Evolutionary conservation across 2,888 invertebrate genomes (phyloP).

Genomic region (Galerucella calmariensis): DNA sequence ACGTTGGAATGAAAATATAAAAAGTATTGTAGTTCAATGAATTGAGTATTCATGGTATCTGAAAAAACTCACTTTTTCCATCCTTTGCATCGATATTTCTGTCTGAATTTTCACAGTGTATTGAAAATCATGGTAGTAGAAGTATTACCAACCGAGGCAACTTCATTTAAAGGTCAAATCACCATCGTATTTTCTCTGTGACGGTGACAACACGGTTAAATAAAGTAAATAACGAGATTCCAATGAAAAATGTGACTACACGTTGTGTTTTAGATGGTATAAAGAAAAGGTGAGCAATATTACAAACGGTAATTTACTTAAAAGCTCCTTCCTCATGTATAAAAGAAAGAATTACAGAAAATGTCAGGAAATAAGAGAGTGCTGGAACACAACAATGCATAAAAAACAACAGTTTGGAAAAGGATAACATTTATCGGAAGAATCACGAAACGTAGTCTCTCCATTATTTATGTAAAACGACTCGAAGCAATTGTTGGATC

Average conservation of each 20-base stretch:
- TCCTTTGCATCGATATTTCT: too few species aligned
- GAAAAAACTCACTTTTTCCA: too few species aligned
- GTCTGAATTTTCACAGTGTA: too few species aligned
- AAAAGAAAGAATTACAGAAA: constrained; percentile 44
- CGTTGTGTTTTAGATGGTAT: constrained; percentile 26
- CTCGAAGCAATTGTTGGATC: constrained; percentile 52
- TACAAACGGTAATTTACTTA: constrained; percentile 50
- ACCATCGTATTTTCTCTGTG: not conserved
- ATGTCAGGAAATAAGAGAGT: constrained; percentile 48
- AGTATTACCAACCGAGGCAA: too few species aligned
- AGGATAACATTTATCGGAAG: constrained; percentile 50
- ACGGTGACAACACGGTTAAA: not conserved
- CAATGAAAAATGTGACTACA: constrained; percentile 26
- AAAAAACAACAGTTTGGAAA: constrained; percentile 44
- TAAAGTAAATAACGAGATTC: not conserved
- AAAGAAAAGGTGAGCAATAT: constrained; percentile 37
- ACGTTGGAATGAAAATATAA: too few species aligned
- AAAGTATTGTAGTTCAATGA: too few species aligned
- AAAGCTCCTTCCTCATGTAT: constrained; percentile 49
- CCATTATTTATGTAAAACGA: constrained; percentile 54
- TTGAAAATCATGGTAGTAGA: too few species aligned
- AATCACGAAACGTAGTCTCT: constrained; percentile 42
- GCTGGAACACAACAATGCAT: constrained; percentile 43
- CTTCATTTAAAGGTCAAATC: not conserved
- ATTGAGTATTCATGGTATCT: too few species aligned